A percentile compares a stretch with the other conserved stretches of the same genome.
phyloP scores from a whole-genome alignment of 1,140 invertebrate genomes.

The Himalopsyche phryganea region DNA sequence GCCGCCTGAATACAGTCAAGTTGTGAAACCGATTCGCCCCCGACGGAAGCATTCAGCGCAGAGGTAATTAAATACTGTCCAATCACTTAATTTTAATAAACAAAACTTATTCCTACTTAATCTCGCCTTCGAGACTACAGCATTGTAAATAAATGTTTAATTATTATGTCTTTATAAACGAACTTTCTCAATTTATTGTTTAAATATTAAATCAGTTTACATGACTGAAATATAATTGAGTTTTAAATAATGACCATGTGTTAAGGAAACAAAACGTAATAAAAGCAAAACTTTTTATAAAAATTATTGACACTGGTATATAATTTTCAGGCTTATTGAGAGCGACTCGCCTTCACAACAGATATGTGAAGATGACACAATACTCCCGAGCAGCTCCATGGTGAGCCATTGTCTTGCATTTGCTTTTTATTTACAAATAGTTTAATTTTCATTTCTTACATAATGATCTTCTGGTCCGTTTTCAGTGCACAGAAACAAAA shows the following conservation, averaged over 20 bases:
- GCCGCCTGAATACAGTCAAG: slow-evolving; percentile 63
- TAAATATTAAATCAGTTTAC: too few relatives aligned
- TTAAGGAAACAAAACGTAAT: too few relatives aligned
- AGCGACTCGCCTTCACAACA: slow-evolving; percentile 7
- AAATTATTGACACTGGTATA: too few relatives aligned
- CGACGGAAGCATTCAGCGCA: slow-evolving; percentile 19
- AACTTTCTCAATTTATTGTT: too few relatives aligned
- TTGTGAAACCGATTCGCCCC: slow-evolving; percentile 46
- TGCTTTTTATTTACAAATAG: too few relatives aligned
- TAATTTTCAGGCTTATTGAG: slow-evolving; percentile 16
- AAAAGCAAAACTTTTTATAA: too few relatives aligned
- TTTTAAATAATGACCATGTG: too few relatives aligned
- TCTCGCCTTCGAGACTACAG: background rate
- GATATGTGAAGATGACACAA: background rate
- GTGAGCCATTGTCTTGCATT: background rate
- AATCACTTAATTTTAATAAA: slow-evolving; percentile 1
- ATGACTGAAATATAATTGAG: too few relatives aligned
- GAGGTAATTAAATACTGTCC: slow-evolving; percentile 7
- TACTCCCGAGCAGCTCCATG: slow-evolving; percentile 13
- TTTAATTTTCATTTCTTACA: background rate
- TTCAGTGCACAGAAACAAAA: slow-evolving; percentile 12
- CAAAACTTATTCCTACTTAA: background rate
- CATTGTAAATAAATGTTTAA: background rate
- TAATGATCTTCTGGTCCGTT: too few relatives aligned
- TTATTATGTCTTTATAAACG: background rate